Evolutionary conservation across 2,888 invertebrate genomes (phyloP).

Genomic region (Protophormia terraenovae): DNA sequence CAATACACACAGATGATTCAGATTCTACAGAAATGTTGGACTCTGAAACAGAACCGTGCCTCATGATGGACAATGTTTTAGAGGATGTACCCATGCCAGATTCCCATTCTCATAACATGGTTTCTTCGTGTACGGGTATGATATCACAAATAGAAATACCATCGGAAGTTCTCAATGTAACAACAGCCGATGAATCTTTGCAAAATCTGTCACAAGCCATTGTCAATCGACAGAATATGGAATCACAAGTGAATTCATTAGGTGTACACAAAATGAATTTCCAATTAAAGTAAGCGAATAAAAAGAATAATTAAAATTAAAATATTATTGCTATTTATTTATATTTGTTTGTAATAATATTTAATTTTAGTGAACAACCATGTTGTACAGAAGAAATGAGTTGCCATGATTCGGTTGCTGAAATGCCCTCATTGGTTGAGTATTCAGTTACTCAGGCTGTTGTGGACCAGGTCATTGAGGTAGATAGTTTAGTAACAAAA

Average conservation of each 20-base stretch:
- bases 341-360: no score
- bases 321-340: background rate
- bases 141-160: constrained; percentile 82
- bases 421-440: constrained; percentile 81
- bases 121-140: constrained; percentile 84
- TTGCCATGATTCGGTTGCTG: constrained; percentile 82
- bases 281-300: constrained; percentile 77
- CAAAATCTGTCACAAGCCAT: constrained; percentile 91
- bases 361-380: constrained; percentile 66
- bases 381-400: constrained; percentile 80
- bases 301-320: background rate
- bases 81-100: constrained; percentile 86
- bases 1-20: constrained; percentile 83
- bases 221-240: constrained; percentile 86
- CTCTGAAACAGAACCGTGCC: constrained; percentile 91
- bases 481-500: constrained; percentile 88
- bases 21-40: constrained; percentile 90
- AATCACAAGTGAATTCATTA: constrained; percentile 81
- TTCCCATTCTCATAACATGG: constrained; percentile 86
- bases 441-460: constrained; percentile 83
- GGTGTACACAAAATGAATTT: constrained; percentile 80
- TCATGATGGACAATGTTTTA: constrained; percentile 90
- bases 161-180: constrained; percentile 76
- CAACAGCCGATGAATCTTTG: constrained; percentile 85
- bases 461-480: constrained; percentile 88